Evolutionary conservation across 2,113 vertebrate species (phyloP), one percentile per base, ranked within the genome.

Genomic region (Indri indri): DNA sequence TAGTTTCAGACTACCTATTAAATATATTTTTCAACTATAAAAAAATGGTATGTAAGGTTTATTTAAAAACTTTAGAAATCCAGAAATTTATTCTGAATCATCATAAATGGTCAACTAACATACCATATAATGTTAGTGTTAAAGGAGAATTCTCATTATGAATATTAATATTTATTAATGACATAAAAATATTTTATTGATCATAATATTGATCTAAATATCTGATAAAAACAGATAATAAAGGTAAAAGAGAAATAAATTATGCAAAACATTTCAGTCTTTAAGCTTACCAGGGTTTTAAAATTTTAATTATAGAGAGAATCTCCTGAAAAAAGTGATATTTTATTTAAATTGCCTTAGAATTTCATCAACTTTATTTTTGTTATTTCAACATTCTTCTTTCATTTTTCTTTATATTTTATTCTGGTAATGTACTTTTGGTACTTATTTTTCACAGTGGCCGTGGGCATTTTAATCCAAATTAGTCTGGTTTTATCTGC

Each of bases 291-390:
- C 22, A 91, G 17, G 2, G 6, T 76, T 68, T 77, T 17, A 16
- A 79, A 74, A 54, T 61, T 83, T 87, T 92, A 84, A 85, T 81
- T 89, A 22, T 54, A 61, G 2, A 54, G 10, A 74, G 37, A 61
- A 25, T 0, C 5, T 85, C 8, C 50, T 27, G 13, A 50, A 47
- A 93, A 80, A 94, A 52, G 18, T 30, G 22, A 4, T 61, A 13
- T 82, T 70, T 52, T 91, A 68, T 73, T 96, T 90, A 89, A 91
- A 91, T 85, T 79, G 2, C 74, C 42, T 91, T 81, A 63, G 45
- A 59, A 54, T 68, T 66, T 45, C 32, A 86, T 74, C 70, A 63
- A n/a, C 16, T 87, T 68, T 52, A 6, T 85, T 76, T 71, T 63
- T 82, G 34, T 81, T 71, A 59, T 57, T 40, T 88, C 34, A 94